Evolutionary conservation across 1,140 invertebrate genomes (phyloP), one percentile per base, ranked within the genome.

Genomic region (Drosophila gunungcola): DNA sequence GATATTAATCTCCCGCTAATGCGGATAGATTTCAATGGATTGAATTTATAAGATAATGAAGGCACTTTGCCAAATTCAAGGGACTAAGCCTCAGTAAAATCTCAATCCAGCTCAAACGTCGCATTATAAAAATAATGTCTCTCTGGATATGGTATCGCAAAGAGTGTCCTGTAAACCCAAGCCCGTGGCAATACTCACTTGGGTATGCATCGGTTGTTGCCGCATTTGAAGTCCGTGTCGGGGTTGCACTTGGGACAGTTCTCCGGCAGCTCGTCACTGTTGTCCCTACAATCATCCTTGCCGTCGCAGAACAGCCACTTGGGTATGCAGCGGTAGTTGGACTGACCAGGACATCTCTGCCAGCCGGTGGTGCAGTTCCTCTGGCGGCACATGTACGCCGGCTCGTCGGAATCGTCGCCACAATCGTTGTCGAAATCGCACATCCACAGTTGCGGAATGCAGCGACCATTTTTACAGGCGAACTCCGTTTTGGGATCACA

Each of bases 51-150:
- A 98, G 97, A 95, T 48, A 96, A 92, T 51, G 96, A 97, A 9
- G 98, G 97, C 90, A 99, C 98, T 85, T 97, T 97, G 93, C 98
- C 99, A 92, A 99, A 99, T 93, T 99, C 98, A 89, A 98, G 96
- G 93, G 98, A 98, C 94, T 95, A 98, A n/a, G 98, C 97, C 93
- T 98, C 95, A 78, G 97, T 97, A 93, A 99, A 99, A 94, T 99
- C 98, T 94, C 99, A 99, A 93, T 99, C 98, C 39, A 98, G 98
- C 84, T 96, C 94, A 94, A 99, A 99, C 49, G 98, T 97, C 57
- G 98, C 97, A 94, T 99, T 36, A 98, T 99, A n/a, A 98, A 93
- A 99, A 99, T 32, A 99, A 93, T 21, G 98, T 99, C 93, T 99
- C 99, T 48, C 98, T 95, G 74, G 97, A 98, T 83, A 99, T 98